Percentiles rank a stretch among this genome's conserved stretches.
Evolutionary conservation across 2,797 vertebrate species (phyloP).

Genomic region (Sus cebifrons): DNA sequence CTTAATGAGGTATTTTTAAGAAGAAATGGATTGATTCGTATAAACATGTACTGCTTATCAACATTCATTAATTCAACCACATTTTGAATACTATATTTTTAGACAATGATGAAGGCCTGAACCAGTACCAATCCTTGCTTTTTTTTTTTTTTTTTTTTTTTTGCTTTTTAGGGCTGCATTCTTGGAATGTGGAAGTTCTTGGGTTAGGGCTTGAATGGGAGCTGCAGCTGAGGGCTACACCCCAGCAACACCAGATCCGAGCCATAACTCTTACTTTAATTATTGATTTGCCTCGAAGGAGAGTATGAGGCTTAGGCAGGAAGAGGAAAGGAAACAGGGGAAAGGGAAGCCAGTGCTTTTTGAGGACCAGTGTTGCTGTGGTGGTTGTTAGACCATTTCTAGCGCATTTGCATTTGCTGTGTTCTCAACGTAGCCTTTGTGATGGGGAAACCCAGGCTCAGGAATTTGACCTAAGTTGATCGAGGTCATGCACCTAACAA

Average conservation of each 20-base stretch:
- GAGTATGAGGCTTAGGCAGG: neutral
- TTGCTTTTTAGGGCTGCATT: no score
- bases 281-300: neutral
- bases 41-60: neutral
- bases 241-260: no score
- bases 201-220: no score
- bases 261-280: conserved; percentile 16
- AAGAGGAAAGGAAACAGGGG: neutral
- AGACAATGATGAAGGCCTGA: neutral
- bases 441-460: neutral
- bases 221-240: no score
- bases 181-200: no score
- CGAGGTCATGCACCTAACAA: neutral
- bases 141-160: no score
- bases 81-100: neutral
- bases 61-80: conserved; percentile 18
- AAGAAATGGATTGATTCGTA: neutral
- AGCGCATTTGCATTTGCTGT: neutral
- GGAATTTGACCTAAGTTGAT: neutral
- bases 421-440: neutral
- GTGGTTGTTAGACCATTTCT: no score
- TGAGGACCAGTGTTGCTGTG: no score
- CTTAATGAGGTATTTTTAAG: neutral
- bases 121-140: neutral
- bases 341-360: neutral